Evolutionary conservation across 2,113 vertebrate species (phyloP).

Genomic region (Paradoxurus hermaphroditus): DNA sequence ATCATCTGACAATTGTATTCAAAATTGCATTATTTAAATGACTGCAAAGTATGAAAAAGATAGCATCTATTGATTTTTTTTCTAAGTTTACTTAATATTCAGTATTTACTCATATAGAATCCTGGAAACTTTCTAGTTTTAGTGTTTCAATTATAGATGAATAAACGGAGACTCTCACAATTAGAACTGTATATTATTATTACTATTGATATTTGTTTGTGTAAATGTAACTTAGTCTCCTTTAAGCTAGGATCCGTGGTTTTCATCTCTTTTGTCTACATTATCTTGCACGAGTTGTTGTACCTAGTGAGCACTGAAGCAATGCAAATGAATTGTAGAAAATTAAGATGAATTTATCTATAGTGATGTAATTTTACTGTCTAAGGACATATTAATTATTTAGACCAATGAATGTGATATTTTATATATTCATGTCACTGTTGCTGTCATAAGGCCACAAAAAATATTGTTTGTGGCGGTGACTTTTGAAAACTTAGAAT

Average conservation of each 20-base stretch:
- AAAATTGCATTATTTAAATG: conserved; percentile 52
- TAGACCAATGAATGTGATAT: neutral
- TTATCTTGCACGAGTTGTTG: neutral
- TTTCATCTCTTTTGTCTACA: neutral
- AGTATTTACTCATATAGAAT: neutral
- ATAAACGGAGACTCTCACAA: neutral
- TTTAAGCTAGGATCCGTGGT: neutral
- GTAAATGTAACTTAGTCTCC: neutral
- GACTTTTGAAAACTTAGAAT: neutral
- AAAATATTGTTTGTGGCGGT: neutral
- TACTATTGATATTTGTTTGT: neutral
- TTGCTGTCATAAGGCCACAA: neutral
- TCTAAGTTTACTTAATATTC: neutral
- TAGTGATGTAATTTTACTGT: neutral
- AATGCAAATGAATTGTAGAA: neutral
- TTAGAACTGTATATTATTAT: neutral
- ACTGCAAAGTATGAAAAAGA: neutral
- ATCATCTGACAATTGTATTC: conserved; percentile 58
- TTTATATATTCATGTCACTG: neutral
- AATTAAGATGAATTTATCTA: neutral
- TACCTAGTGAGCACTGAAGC: neutral
- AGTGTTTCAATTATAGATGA: neutral
- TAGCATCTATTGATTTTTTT: neutral
- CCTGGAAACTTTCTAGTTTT: neutral
- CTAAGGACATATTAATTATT: neutral